These are phyloP conservation scores for Malacoraja senta DNA, from an alignment of 2,797 vertebrate genomes.

Conservation along the genomic window DNA sequence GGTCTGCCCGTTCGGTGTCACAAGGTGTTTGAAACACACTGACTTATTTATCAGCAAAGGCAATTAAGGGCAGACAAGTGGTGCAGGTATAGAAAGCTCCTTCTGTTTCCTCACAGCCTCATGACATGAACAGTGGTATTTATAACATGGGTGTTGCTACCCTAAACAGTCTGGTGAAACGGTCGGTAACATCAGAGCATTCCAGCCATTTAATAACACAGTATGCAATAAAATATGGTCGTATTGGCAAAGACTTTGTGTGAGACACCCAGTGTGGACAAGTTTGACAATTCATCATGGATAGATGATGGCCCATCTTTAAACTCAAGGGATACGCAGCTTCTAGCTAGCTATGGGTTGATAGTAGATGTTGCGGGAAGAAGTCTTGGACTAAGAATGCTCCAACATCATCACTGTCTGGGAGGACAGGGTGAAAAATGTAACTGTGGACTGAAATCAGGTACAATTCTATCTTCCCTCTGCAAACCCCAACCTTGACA, in stretches of 20 bases:
- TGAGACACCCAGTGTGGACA: conserved; percentile 53
- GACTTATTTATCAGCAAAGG: background rate
- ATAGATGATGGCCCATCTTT: conserved; percentile 60
- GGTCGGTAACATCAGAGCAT: conserved; percentile 56
- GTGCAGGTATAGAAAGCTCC: conserved; percentile 38
- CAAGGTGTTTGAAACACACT: background rate
- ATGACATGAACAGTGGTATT: conserved; percentile 50
- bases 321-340: conserved; percentile 45
- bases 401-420: background rate
- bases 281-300: conserved; percentile 55
- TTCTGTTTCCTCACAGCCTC: conserved; percentile 48
- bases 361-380: background rate
- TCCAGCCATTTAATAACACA: conserved; percentile 52
- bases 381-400: background rate
- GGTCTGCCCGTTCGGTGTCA: too few species aligned
- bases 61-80: background rate
- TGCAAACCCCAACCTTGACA: too few species aligned
- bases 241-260: conserved; percentile 46
- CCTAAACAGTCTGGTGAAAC: conserved; percentile 53
- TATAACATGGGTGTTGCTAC: conserved; percentile 55
- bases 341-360: background rate
- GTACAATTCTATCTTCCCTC: background rate
- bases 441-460: background rate
- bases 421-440: background rate
- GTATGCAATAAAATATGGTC: conserved; percentile 52